phyloP scores from a whole-genome alignment of 2,797 vertebrate genomes.

The Falco peregrinus region DNA sequence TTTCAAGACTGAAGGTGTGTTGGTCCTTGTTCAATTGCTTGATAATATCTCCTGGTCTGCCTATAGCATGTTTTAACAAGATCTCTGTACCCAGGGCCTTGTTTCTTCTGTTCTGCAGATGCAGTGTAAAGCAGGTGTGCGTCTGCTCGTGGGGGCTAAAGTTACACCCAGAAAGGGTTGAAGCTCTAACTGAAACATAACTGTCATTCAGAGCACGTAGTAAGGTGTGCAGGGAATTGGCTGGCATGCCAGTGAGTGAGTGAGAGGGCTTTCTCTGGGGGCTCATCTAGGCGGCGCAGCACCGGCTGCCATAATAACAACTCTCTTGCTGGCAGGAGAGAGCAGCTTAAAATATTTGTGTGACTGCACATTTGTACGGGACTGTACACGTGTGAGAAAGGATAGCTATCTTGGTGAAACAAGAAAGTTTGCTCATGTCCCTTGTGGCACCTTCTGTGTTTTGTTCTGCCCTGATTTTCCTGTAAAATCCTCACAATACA shows the following conservation, averaged over 20 bases:
- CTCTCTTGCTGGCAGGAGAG: background rate
- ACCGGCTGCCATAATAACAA: constrained; percentile 6
- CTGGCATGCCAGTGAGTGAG: background rate
- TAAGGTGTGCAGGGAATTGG: background rate
- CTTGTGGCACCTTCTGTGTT: background rate
- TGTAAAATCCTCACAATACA: background rate
- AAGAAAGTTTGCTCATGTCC: background rate
- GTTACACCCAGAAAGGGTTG: background rate
- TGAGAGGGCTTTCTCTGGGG: constrained; percentile 6
- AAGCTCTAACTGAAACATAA: background rate
- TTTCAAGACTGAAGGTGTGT: background rate
- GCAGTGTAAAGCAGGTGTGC: background rate
- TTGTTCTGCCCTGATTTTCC: background rate
- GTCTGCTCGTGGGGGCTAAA: constrained; percentile 11
- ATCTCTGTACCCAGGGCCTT: background rate
- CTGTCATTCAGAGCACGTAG: background rate
- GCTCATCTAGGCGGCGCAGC: constrained; percentile 1
- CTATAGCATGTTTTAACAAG: constrained; percentile 41
- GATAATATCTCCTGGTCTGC: constrained; percentile 49
- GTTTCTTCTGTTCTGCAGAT: background rate
- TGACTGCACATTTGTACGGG: background rate
- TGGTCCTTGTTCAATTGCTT: background rate
- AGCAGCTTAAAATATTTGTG: constrained; percentile 30
- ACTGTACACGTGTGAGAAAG: background rate
- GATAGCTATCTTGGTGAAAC: background rate